A percentile compares a stretch with the other conserved stretches of the same genome.
Conservation (phyloP, 2,113 vertebrate species). For the Ancistrus triradiatus region DNA sequence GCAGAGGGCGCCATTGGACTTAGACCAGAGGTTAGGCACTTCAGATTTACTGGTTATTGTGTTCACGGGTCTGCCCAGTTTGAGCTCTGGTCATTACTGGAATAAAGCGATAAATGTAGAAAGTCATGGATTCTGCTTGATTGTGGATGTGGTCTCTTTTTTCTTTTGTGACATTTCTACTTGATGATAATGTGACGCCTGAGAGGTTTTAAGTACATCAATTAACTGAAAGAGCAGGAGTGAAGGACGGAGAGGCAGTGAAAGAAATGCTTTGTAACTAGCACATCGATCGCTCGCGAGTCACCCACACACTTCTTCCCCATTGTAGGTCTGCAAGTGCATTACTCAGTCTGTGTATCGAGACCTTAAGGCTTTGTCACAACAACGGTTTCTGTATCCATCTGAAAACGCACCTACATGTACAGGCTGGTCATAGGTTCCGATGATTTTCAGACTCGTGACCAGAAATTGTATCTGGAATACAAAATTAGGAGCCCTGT, state of each 20-base stretch:
- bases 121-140: not conserved
- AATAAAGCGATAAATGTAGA: conserved; percentile 2
- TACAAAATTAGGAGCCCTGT: no score
- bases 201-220: conserved; percentile 6
- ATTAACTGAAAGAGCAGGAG: conserved; percentile 5
- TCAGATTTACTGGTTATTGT: not conserved
- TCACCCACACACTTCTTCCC: not conserved
- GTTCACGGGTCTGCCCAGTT: not conserved
- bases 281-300: conserved; percentile 15
- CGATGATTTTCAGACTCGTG: no score
- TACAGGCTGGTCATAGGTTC: no score
- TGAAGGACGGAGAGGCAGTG: not conserved
- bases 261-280: conserved; percentile 3
- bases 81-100: not conserved
- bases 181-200: conserved; percentile 18
- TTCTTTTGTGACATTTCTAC: not conserved
- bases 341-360: not conserved
- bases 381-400: no score
- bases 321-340: conserved; percentile 19
- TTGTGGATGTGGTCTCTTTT: not conserved
- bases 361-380: no score
- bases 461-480: no score
- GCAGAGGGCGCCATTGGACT: conserved; percentile 62
- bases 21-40: conserved; percentile 35
- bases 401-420: no score